Percentiles rank a stretch among this genome's conserved stretches.
phyloP scores from a whole-genome alignment of 37 sponge, comb jelly and placozoan species.

The Oopsacas minuta region DNA sequence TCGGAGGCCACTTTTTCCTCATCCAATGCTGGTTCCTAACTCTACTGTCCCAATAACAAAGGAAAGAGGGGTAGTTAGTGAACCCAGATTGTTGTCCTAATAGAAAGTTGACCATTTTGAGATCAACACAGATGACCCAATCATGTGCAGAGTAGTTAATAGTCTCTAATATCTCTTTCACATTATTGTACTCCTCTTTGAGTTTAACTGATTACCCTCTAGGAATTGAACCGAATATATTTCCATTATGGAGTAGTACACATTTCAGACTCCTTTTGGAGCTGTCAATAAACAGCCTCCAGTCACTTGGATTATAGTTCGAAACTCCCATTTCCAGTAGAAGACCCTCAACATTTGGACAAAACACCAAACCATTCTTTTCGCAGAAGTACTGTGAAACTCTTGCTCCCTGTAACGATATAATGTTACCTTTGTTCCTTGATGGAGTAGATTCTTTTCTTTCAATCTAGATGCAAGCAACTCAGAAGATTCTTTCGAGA shows the following conservation, averaged over 20 bases:
- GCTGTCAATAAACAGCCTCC: not conserved
- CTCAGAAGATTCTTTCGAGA: too few species aligned
- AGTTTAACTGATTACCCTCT: not conserved
- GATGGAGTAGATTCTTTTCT: too few species aligned
- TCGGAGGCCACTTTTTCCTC: not conserved
- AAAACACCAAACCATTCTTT: too few species aligned
- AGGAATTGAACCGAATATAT: not conserved
- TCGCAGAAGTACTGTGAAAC: too few species aligned
- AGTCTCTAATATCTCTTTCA: not conserved
- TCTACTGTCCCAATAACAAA: not conserved
- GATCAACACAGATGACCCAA: not conserved
- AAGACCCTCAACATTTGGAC: too few species aligned
- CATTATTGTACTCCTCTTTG: not conserved
- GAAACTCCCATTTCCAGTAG: not conserved
- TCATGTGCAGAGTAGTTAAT: not conserved
- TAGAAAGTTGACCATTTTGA: not conserved
- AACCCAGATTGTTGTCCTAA: not conserved
- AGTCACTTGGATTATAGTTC: not conserved
- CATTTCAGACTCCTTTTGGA: not conserved
- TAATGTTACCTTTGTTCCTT: too few species aligned
- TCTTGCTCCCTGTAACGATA: too few species aligned
- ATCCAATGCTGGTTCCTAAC: not conserved
- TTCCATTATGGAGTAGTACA: not conserved
- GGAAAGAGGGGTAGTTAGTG: not conserved
- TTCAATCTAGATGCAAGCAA: too few species aligned